Evolutionary conservation across 23 tunicate species (phyloP), one percentile per base, ranked within the genome.

Genomic region (Clavelina lepadiformis): DNA sequence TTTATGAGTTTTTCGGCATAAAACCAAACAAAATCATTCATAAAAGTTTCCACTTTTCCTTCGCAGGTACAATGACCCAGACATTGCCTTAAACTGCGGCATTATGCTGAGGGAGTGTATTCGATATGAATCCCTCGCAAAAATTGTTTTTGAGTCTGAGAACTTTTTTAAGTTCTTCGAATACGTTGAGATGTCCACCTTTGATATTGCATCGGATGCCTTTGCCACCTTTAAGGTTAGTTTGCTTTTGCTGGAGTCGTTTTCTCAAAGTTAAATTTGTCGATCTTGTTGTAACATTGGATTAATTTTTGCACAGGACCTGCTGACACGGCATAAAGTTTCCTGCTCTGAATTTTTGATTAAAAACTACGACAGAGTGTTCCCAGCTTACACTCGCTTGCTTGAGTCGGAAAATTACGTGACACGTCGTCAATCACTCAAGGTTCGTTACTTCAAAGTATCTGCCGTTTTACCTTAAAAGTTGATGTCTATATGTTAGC

Each of bases 191-290:
- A 32, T 78, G 61, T 85, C 93, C 19, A 85, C 98, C 5, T 93
- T 93, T 54, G 98, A 93, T 53, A 93, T 93, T 23, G 95, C 98
- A 19, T 93, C 98, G 7, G 98, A 93, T 79, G 98, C 98, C 15
- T 93, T 93, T 68, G 83, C 93, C 13, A 93, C 98, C 1, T 93
- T 93, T 56, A 93, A 85, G 94, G 98, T 93, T n/a, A n/a, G n/a
- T n/a, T n/a, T n/a, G n/a, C n/a, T n/a, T n/a, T n/a, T n/a, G n/a
- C n/a, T n/a, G n/a, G n/a, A n/a, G n/a, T n/a, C n/a, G n/a, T n/a
- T n/a, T n/a, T n/a, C n/a, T n/a, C n/a, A n/a, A n/a, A n/a, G n/a
- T n/a, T n/a, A n/a, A n/a, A n/a, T n/a, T n/a, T n/a, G n/a, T n/a
- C n/a, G n/a, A n/a, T n/a, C n/a, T n/a, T n/a, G n/a, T n/a, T n/a